These are phyloP conservation scores for Botia kubotai DNA, from an alignment of 2,797 vertebrate species.

Conservation along the genomic window DNA sequence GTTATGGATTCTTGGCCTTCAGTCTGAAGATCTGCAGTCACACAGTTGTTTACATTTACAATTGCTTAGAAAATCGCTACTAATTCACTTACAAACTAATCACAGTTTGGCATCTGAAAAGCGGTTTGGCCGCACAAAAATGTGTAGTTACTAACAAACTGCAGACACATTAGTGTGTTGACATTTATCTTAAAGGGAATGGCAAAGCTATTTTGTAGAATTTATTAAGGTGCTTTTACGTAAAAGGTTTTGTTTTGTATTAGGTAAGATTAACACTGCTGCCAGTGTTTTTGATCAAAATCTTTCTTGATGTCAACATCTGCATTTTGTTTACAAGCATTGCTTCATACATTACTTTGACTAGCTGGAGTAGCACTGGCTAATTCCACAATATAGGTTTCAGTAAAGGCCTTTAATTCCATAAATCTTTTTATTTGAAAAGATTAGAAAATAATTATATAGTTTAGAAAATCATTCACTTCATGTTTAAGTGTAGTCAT, in stretches of 20 bases:
- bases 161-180: slow-evolving; percentile 65
- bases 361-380: not conserved
- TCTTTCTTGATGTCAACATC: not conserved
- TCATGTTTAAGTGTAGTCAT: not conserved
- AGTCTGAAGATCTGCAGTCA: slow-evolving; percentile 39
- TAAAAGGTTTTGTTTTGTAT: slow-evolving; percentile 6
- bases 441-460: too few species aligned
- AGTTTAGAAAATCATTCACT: not conserved
- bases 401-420: not conserved
- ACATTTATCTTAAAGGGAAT: slow-evolving; percentile 51
- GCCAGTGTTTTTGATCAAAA: not conserved
- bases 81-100: slow-evolving; percentile 19
- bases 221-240: slow-evolving; percentile 9
- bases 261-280: slow-evolving; percentile 10
- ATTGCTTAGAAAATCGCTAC: slow-evolving; percentile 15
- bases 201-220: not conserved
- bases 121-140: slow-evolving; percentile 51
- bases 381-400: not conserved
- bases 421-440: too few species aligned
- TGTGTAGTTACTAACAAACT: slow-evolving; percentile 59
- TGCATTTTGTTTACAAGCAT: slow-evolving; percentile 3
- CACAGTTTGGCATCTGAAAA: slow-evolving; percentile 24
- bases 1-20: not conserved
- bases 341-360: not conserved
- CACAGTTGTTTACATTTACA: slow-evolving; percentile 15